These are phyloP conservation scores for Microplitis manilae DNA, from an alignment of 2,888 invertebrate genomes.

Conservation along the genomic window DNA sequence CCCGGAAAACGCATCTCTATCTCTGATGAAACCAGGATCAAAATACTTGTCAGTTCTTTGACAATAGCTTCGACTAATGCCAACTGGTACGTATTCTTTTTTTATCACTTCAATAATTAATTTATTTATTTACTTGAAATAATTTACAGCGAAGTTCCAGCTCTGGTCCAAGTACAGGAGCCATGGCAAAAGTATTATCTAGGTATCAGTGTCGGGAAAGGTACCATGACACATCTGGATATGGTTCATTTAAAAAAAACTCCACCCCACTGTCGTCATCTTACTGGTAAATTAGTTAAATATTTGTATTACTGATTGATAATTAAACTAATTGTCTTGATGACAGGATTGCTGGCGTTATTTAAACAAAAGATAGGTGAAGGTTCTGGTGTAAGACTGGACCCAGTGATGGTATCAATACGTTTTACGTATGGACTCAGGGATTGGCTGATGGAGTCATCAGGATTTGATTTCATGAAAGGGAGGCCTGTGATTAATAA, in stretches of 20 bases:
- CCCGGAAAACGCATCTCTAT: slow-evolving; percentile 76
- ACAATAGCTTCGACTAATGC: slow-evolving; percentile 88
- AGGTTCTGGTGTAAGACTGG: slow-evolving; percentile 70
- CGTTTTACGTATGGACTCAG: slow-evolving; percentile 83
- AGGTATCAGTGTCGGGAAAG: slow-evolving; percentile 86
- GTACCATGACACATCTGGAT: slow-evolving; percentile 87
- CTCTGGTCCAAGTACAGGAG: slow-evolving; percentile 89
- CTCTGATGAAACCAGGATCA: slow-evolving; percentile 81
- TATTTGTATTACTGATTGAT: background rate
- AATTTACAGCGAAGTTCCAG: slow-evolving; percentile 79
- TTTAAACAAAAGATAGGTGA: slow-evolving; percentile 91
- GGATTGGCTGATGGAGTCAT: slow-evolving; percentile 76
- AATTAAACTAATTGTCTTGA: slow-evolving; percentile 15
- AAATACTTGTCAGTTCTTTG: slow-evolving; percentile 85
- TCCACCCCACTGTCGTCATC: slow-evolving; percentile 86
- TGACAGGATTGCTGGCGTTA: slow-evolving; percentile 80
- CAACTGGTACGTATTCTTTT: slow-evolving; percentile 75
- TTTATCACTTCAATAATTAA: slow-evolving; percentile 6
- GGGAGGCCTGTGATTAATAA: slow-evolving; percentile 74
- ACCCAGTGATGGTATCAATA: slow-evolving; percentile 81
- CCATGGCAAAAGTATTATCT: slow-evolving; percentile 85
- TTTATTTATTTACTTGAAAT: slow-evolving; percentile 36
- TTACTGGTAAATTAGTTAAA: slow-evolving; percentile 75
- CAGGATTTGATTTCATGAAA: slow-evolving; percentile 74
- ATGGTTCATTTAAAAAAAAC: slow-evolving; percentile 88